Conservation (phyloP, 2,888 invertebrate species). For the Monochamus alternatus region DNA sequence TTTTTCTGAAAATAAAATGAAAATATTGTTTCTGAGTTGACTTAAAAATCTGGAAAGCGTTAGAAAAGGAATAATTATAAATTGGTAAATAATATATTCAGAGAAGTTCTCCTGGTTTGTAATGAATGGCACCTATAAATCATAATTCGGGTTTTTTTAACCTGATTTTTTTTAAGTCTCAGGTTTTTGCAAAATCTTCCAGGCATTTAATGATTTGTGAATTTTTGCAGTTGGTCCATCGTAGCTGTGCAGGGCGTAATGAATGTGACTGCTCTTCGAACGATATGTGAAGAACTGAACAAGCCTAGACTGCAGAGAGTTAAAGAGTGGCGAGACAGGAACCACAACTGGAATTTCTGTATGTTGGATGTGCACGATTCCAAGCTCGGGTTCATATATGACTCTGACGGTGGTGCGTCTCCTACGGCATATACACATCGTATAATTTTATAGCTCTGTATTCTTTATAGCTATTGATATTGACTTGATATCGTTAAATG, state of each 20-base stretch:
- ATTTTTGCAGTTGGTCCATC: constrained; percentile 77
- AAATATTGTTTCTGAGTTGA: too few relatives aligned
- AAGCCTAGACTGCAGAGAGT: constrained; percentile 77
- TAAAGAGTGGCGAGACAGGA: constrained; percentile 78
- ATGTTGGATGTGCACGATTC: constrained; percentile 65
- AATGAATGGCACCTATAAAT: too few relatives aligned
- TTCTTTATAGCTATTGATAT: constrained; percentile 51
- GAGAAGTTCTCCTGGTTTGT: too few relatives aligned
- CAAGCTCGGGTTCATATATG: constrained; percentile 71
- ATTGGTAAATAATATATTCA: too few relatives aligned
- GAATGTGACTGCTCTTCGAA: constrained; percentile 78
- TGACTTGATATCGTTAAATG: constrained; percentile 58
- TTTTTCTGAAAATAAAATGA: too few relatives aligned
- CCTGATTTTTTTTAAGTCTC: too few relatives aligned
- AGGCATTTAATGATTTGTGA: not conserved
- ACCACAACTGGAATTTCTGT: constrained; percentile 79
- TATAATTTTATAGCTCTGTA: constrained; percentile 12
- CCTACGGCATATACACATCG: not conserved
- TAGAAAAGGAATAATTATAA: too few relatives aligned
- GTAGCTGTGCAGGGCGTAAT: constrained; percentile 83
- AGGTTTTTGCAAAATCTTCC: not conserved
- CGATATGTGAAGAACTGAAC: constrained; percentile 82
- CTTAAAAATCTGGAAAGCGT: too few relatives aligned
- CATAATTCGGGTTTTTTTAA: too few relatives aligned
- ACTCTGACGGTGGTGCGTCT: constrained; percentile 65